Evolutionary conservation across 1,140 invertebrate genomes (phyloP).

Genomic region (Elymnias hypermnestra): DNA sequence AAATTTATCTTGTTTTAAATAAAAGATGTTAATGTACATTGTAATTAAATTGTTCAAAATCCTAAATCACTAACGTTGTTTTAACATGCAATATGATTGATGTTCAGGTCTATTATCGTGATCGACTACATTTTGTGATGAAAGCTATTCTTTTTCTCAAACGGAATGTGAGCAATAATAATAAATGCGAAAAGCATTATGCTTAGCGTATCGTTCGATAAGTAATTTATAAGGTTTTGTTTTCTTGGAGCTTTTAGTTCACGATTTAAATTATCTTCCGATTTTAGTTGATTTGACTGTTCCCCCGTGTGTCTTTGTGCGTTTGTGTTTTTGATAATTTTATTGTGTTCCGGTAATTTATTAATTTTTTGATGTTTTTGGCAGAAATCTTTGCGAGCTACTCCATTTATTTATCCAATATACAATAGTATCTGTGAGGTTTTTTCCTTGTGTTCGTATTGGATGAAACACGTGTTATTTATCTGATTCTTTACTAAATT

Average conservation of each 20-base stretch:
- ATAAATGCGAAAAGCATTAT: too few relatives aligned
- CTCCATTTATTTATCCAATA: too few relatives aligned
- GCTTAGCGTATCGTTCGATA: too few relatives aligned
- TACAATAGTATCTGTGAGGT: too few relatives aligned
- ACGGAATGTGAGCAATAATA: background rate
- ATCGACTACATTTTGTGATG: too few relatives aligned
- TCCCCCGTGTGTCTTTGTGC: conserved; percentile 22
- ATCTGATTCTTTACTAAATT: too few relatives aligned
- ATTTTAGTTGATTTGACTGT: conserved; percentile 25
- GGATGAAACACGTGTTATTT: too few relatives aligned
- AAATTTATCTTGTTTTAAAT: too few relatives aligned
- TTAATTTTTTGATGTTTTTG: conserved; percentile 7
- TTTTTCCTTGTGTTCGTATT: too few relatives aligned
- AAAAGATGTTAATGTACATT: background rate
- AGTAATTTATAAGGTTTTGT: conserved; percentile 16
- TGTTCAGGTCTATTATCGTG: background rate
- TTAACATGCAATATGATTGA: background rate
- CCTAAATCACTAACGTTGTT: background rate
- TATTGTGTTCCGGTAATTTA: conserved; percentile 21
- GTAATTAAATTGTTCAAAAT: conserved; percentile 1
- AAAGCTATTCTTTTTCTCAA: conserved; percentile 1
- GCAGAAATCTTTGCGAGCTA: background rate
- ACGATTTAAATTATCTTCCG: conserved; percentile 15
- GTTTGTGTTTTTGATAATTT: conserved; percentile 25
- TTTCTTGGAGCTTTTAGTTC: conserved; percentile 8